Evolutionary conservation across 2,888 invertebrate species (phyloP), one percentile per base, ranked within the genome.

Genomic region (Habroteleia sp.): DNA sequence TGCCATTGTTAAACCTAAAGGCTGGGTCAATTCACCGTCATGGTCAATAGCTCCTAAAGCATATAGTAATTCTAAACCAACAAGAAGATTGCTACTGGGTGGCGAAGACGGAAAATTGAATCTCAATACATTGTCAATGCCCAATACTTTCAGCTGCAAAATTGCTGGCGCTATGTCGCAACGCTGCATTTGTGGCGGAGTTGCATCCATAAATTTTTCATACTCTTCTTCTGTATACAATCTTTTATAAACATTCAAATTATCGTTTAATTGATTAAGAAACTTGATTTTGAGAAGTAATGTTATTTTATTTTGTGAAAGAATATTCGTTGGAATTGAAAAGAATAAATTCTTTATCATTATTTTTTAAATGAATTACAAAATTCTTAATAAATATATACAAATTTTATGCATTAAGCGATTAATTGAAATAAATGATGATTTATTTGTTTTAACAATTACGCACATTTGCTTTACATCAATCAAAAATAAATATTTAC

Each of bases 51-150:
- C 95, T 50, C 91, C 91, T 31, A 99, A 89, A 0, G 98, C 98
- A 87, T 93, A 96, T 0, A 99, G 90, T 0, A 95, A 91, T 88
- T 99, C 98, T 8, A 99, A 85, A 0, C 95, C 96, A 0, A 95
- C 91, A 0, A 96, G 90, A 23, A 99, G 91, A 85, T 96, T 95
- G 81, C 94, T 93, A 0, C 97, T 95, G 0, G 99, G 98, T 0
- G 98, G 98, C 0, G 97, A 94, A 0, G 95, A 95, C 0, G 97
- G 95, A 88, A 98, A 98, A 83, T 96, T 93, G 88, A 99, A 99
- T 78, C 94, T 92, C 0, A 98, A 89, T 13, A 99, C 92, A 85
- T 99, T 98, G 77, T 95, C 93, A 54, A 99, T 96, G 0, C 99
- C 99, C 0, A 99, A 89, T 0, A 98, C 97, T 88, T 98, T 98